Evolutionary conservation across 2,888 invertebrate species (phyloP).

Genomic region (Leptinotarsa haldemani): DNA sequence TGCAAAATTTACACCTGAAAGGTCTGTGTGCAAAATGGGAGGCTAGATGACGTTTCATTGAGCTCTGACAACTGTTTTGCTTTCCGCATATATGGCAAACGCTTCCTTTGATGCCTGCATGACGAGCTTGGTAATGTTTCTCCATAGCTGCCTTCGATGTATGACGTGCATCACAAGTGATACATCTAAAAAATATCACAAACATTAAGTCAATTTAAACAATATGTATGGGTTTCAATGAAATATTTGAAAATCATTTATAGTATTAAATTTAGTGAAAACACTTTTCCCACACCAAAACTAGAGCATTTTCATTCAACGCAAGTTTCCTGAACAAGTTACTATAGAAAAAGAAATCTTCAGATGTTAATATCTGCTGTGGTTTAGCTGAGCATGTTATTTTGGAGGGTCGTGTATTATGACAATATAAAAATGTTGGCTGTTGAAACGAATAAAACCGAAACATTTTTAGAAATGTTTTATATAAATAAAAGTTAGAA

Average conservation of each 20-base stretch:
- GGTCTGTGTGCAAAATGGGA: slow-evolving; percentile 49
- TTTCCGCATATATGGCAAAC: slow-evolving; percentile 54
- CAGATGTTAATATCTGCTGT: too few species aligned
- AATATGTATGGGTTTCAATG: neutral
- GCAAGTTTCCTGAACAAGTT: neutral
- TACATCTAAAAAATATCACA: slow-evolving; percentile 44
- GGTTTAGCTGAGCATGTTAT: too few species aligned
- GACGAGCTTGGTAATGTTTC: slow-evolving; percentile 49
- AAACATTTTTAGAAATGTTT: too few species aligned
- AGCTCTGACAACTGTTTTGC: slow-evolving; percentile 52
- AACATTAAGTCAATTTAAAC: neutral
- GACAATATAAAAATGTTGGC: too few species aligned
- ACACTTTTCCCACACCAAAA: too few species aligned
- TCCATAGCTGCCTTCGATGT: slow-evolving; percentile 50
- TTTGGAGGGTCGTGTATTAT: too few species aligned
- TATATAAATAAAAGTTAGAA: too few species aligned
- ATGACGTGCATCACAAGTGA: slow-evolving; percentile 46
- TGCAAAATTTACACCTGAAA: slow-evolving; percentile 48
- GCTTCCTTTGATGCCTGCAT: slow-evolving; percentile 48
- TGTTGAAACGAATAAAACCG: too few species aligned
- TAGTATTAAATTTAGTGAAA: too few species aligned
- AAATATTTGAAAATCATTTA: neutral
- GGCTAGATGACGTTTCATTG: slow-evolving; percentile 52
- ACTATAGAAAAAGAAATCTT: neutral
- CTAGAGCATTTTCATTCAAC: too few species aligned